Base-by-base conservation (phyloP, 2,113 vertebrate species). In the Dipodomys spectabilis region DNA sequence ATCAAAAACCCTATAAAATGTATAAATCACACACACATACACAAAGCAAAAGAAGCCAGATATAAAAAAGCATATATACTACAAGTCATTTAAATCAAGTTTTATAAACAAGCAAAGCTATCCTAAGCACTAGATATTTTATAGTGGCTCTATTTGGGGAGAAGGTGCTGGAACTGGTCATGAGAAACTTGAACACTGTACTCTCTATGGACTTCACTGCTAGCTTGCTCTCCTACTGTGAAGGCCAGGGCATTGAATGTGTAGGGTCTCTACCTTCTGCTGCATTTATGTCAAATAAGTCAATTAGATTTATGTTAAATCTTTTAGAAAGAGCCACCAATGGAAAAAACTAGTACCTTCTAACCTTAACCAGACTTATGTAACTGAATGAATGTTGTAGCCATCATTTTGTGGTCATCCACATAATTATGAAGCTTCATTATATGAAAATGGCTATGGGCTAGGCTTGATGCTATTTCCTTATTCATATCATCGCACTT, bases 101-200 rank as follows among this genome's bases (percentile, higher is more conserved):
- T 92, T 92, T 30, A 90, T 11, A 85, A 67, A 75, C 27, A 30
- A 80, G 30, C 53, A 91, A 92, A 95, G 68, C 28, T 72, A 44
- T 30, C 4, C 53, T 45, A 53, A 16, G 22, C 35, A 13, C 22
- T 49, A 71, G 53, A 80, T 84, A 62, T 84, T 82, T 83, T 6
- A 82, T 39, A 53, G 22, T 1, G 15, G 13, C 44, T 81, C 20
- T 53, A 2, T 7, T n/a, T 73, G 49, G 25, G n/a, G 23, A 64
- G 39, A 82, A 45, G 30, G 28, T 35, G n/a, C 27, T 62, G 19
- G 73, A 49, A 25, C 11, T 45, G 30, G 13, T 7, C 0, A 27
- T n/a, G 57, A 13, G 22, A 35, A 72, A 11, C 45, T 73, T 12
- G 44, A 28, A 10, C 4, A 7, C 22, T 27, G 1, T 25, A 39